Base-by-base conservation (phyloP, 2,888 invertebrate genomes). In the Seladonia tumulorum region DNA sequence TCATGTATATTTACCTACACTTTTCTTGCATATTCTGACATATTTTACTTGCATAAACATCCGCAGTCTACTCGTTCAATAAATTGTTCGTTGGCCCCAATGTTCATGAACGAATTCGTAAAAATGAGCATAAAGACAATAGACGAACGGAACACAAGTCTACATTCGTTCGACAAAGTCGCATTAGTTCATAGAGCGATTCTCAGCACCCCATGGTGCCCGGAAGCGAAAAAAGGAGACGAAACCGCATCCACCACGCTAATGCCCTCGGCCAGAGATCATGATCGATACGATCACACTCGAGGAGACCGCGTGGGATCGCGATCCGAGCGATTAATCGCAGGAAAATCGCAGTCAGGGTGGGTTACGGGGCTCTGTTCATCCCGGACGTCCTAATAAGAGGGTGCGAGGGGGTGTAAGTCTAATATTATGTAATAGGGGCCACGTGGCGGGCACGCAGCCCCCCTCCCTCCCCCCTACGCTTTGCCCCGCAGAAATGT, bases 351-450 rank as follows among this genome's bases (percentile, higher is more conserved):
- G 77, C 53, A 75, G 73, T 66, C 73, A 22, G 57, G 47, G 63
- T 73, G 49, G 49, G 70, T 75, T 66, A 72, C 47, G 76, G 63
- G 79, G 75, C 60, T 45, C 29, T 42, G 42, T 76, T 47, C 53
- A 29, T 14, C 68, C n/a, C 7, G 49, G 29, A 82, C 22, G 49
- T 79, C 49, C 81, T 84, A 76, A 78, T 63, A 70, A 63, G 75
- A 71, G 77, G 73, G 74, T 39, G 45, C 57, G 70, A 78, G 88
- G 81, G 88, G 82, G 89, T 85, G 89, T 88, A 83, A 76, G 88
- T 82, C 83, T 88, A 87, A 91, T 88, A 88, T 92, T 92, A 87
- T 80, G 91, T 90, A 91, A 91, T 92, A 89, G 86, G 85, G 81
- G 85, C 75, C 91, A 92, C 91, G 91, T 91, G 91, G 80, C 92